phyloP scores from a whole-genome alignment of 2,888 invertebrate species.

The Ptychoptera albimana region DNA sequence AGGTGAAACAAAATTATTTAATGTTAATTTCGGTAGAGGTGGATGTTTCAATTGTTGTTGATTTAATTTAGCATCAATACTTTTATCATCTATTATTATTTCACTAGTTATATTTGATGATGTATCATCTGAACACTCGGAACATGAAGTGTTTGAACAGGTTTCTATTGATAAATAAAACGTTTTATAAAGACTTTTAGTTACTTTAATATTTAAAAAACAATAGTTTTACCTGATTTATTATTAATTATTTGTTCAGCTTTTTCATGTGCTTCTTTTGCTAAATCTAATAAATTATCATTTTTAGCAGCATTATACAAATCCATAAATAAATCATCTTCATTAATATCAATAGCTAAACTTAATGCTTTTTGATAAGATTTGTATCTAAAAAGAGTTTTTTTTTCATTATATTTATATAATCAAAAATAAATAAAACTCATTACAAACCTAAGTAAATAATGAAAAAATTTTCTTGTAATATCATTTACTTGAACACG shows the following conservation, averaged over 20 bases:
- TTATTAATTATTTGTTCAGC: conserved; percentile 33
- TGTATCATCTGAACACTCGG: conserved; percentile 37
- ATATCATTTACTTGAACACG: conserved; percentile 65
- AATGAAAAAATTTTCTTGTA: conserved; percentile 76
- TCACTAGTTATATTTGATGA: conserved; percentile 17
- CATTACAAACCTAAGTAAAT: conserved; percentile 48
- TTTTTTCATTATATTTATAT: neutral
- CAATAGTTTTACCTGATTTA: conserved; percentile 9
- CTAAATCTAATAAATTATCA: conserved; percentile 39
- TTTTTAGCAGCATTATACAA: conserved; percentile 55
- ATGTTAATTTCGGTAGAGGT: neutral
- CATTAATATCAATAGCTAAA: conserved; percentile 68
- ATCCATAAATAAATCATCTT: conserved; percentile 78
- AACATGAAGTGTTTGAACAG: conserved; percentile 55
- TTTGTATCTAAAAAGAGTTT: conserved; percentile 36
- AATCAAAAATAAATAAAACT: neutral
- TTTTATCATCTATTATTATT: conserved; percentile 29
- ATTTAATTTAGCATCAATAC: conserved; percentile 17
- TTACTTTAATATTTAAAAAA: too few species aligned
- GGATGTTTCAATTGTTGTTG: conserved; percentile 2
- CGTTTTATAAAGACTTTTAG: too few species aligned
- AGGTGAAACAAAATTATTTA: too few species aligned
- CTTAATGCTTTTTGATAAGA: conserved; percentile 69
- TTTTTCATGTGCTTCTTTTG: conserved; percentile 51
- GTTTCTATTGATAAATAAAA: conserved; percentile 37